phyloP scores from a whole-genome alignment of 2,113 vertebrate species.

The Alaudala cheleensis region DNA sequence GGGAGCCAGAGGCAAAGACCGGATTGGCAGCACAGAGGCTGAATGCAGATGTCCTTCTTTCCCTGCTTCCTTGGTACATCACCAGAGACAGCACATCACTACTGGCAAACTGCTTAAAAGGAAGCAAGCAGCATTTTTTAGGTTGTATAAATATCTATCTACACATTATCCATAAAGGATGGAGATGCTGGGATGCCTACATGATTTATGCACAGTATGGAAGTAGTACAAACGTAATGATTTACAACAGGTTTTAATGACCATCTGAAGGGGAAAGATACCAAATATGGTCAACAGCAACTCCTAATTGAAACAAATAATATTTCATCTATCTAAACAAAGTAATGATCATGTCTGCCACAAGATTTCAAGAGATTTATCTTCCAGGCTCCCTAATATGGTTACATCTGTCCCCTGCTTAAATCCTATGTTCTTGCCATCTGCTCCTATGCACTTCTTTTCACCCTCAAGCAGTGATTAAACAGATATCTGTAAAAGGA shows the following conservation, averaged over 20 bases:
- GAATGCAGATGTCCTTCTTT: neutral
- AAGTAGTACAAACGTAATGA: slow-evolving; percentile 33
- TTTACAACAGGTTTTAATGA: slow-evolving; percentile 54
- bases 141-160: neutral
- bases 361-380: slow-evolving; percentile 70
- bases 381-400: slow-evolving; percentile 53
- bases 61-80: neutral
- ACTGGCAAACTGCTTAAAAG: neutral
- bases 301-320: slow-evolving; percentile 28
- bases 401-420: slow-evolving; percentile 72
- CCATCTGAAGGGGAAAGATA: slow-evolving; percentile 40
- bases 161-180: neutral
- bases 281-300: slow-evolving; percentile 48
- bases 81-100: neutral
- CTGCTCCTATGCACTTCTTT: slow-evolving; percentile 65
- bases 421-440: slow-evolving; percentile 78
- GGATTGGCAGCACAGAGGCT: neutral
- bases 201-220: neutral
- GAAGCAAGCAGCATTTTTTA: neutral
- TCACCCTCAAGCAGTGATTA: slow-evolving; percentile 43
- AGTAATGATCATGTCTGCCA: slow-evolving; percentile 37
- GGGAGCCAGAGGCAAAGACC: neutral
- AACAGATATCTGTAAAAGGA: slow-evolving; percentile 17
- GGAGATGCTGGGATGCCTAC: neutral
- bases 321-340: slow-evolving; percentile 51